A percentile compares a stretch with the other conserved stretches of the same genome.
These are phyloP conservation scores for Calosoma granatense DNA, from an alignment of 1,140 invertebrate species.

Conservation along the genomic window DNA sequence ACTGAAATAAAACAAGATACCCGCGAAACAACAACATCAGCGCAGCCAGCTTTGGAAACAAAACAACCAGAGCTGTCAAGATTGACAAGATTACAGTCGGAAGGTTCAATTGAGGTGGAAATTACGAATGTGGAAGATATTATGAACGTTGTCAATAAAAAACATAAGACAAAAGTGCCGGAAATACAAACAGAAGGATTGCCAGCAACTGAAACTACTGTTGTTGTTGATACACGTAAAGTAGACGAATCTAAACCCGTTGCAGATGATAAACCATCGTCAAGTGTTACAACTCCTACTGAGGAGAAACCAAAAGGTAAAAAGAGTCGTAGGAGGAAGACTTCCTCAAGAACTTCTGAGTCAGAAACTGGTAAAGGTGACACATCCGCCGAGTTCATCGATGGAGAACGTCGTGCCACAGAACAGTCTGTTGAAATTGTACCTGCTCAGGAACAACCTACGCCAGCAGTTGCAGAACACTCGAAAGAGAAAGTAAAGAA, in stretches of 20 bases:
- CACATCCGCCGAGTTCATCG: neutral
- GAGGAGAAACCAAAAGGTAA: neutral
- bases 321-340: neutral
- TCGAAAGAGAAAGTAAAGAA: neutral
- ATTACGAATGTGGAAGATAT: conserved; percentile 1
- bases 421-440: neutral
- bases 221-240: neutral
- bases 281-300: neutral
- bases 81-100: conserved; percentile 1
- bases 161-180: neutral
- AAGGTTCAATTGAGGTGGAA: conserved; percentile 1
- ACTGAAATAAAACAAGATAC: no score
- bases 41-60: neutral
- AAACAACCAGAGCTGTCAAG: neutral
- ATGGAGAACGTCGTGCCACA: neutral
- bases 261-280: neutral
- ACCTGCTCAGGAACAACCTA: neutral
- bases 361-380: neutral
- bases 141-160: conserved; percentile 1
- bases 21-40: neutral
- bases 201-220: neutral
- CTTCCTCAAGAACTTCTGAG: neutral
- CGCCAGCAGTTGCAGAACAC: neutral
- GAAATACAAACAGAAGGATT: neutral
- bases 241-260: neutral